phyloP scores from a whole-genome alignment of 2,888 invertebrate genomes.

The Cephalotes varians region DNA sequence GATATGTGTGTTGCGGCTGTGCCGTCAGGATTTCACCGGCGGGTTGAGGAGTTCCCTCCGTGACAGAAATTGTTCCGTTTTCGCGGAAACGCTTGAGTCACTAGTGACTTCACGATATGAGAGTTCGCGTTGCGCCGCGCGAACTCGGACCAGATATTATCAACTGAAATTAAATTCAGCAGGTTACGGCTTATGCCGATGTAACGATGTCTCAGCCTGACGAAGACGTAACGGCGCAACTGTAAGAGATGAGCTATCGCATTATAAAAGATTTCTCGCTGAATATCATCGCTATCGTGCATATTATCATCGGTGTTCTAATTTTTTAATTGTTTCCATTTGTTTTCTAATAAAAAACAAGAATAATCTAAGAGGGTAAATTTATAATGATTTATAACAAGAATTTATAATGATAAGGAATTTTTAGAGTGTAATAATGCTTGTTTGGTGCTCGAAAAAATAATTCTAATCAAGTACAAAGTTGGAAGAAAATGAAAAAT shows the following conservation, averaged over 20 bases:
- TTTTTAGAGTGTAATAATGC: background rate
- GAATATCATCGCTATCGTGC: background rate
- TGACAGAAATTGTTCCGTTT: constrained; percentile 64
- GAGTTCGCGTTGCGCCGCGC: constrained; percentile 51
- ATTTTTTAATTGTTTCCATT: constrained; percentile 8
- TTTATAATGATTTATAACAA: too few species aligned
- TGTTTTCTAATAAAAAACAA: background rate
- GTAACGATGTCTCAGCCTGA: background rate
- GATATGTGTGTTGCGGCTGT: constrained; percentile 13
- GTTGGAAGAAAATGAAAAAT: background rate
- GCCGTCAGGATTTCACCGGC: constrained; percentile 61
- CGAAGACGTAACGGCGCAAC: background rate
- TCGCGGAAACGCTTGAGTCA: constrained; percentile 50
- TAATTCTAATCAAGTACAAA: background rate
- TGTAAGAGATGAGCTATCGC: background rate
- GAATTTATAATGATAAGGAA: background rate
- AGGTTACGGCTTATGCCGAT: constrained; percentile 20
- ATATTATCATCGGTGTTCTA: background rate
- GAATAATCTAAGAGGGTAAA: background rate
- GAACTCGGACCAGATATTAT: constrained; percentile 30
- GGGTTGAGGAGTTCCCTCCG: constrained; percentile 27
- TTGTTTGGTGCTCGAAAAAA: background rate
- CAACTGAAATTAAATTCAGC: constrained; percentile 32
- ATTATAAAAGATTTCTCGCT: constrained; percentile 5
- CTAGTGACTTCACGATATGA: constrained; percentile 40